Percentiles rank a stretch among this genome's conserved stretches.
phyloP scores from a whole-genome alignment of 2,888 invertebrate species.

The Noctuana brunneofusca region DNA sequence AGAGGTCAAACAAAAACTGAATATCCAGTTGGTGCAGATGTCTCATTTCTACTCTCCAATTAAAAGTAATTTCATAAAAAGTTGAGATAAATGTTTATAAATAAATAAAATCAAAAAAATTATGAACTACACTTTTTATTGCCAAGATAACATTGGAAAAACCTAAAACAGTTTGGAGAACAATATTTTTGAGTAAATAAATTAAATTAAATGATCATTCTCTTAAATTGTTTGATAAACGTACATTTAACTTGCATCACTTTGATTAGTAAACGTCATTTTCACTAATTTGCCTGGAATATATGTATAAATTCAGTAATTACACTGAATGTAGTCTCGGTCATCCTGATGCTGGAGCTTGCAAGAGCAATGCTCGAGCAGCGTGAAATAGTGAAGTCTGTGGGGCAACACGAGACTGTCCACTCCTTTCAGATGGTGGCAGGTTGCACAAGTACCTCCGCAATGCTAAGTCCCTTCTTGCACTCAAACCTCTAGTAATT shows the following conservation, averaged over 20 bases:
- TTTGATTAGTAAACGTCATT: background rate
- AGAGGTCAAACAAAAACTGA: constrained; percentile 81
- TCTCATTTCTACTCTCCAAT: constrained; percentile 76
- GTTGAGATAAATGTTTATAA: background rate
- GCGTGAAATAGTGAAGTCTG: constrained; percentile 80
- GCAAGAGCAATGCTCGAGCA: constrained; percentile 78
- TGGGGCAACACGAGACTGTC: constrained; percentile 69
- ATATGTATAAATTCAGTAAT: background rate
- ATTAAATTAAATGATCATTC: background rate
- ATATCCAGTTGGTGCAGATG: constrained; percentile 80
- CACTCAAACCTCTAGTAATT: constrained; percentile 89
- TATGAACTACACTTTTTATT: background rate
- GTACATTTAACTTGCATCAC: background rate
- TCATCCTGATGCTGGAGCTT: constrained; percentile 64
- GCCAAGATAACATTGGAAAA: background rate
- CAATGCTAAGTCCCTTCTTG: constrained; percentile 90
- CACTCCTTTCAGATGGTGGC: constrained; percentile 84
- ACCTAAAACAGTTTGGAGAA: background rate
- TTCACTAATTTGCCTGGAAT: background rate
- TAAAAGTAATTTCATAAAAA: background rate
- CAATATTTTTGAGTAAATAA: background rate
- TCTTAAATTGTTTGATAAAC: background rate
- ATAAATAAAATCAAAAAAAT: background rate
- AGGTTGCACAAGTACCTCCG: constrained; percentile 87
- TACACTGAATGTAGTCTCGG: background rate